Percentiles rank a stretch among this genome's conserved stretches.
Conservation (phyloP, 2,888 invertebrate genomes). For the Lampropteryx suffumata region DNA sequence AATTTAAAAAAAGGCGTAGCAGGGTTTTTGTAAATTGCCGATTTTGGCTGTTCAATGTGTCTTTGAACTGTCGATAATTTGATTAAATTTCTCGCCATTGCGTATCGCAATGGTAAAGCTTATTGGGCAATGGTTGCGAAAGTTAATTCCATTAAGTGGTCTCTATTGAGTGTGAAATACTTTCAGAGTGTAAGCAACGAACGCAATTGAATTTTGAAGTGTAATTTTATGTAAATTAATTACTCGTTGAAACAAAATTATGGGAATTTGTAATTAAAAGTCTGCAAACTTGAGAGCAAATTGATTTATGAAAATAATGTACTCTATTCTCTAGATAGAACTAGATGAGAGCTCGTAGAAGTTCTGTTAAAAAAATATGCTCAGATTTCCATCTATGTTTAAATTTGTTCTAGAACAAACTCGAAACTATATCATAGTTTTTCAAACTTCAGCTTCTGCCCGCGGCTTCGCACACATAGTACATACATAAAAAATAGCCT, state of each 20-base stretch:
- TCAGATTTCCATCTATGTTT: too few relatives aligned
- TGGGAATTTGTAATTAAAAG: too few relatives aligned
- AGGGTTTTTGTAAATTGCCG: background rate
- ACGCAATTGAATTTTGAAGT: background rate
- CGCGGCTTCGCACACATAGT: too few relatives aligned
- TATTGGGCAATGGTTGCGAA: constrained; percentile 8
- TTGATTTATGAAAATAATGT: too few relatives aligned
- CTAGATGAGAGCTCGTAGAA: too few relatives aligned
- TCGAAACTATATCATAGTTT: too few relatives aligned
- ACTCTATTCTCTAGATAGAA: too few relatives aligned
- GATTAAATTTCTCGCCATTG: constrained; percentile 20
- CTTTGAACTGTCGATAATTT: constrained; percentile 18
- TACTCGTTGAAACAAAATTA: background rate
- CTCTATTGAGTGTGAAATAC: constrained; percentile 17
- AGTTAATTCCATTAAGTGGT: constrained; percentile 26
- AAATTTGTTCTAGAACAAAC: too few relatives aligned
- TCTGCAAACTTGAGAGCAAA: too few relatives aligned
- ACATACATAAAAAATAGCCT: too few relatives aligned
- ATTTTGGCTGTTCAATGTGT: constrained; percentile 12
- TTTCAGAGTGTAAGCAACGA: background rate
- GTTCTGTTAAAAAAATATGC: too few relatives aligned
- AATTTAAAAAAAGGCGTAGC: background rate
- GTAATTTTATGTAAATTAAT: constrained; percentile 8
- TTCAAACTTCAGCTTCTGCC: too few relatives aligned
- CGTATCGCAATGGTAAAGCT: constrained; percentile 17